A percentile compares a stretch with the other conserved stretches of the same genome.
Evolutionary conservation across 2,888 invertebrate species (phyloP).

Genomic region (Tachina grossa): DNA sequence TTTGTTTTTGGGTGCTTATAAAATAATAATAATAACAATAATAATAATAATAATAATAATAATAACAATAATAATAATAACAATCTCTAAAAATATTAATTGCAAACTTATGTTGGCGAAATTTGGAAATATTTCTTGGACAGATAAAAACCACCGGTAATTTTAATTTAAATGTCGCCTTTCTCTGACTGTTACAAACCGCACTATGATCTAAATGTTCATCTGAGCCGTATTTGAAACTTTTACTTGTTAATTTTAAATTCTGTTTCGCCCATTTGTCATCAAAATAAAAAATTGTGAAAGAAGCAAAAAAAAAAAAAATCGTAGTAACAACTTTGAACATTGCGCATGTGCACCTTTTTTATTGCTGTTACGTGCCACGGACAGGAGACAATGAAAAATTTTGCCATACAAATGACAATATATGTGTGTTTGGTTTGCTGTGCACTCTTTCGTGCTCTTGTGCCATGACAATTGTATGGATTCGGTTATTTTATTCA

Average conservation of each 20-base stretch:
- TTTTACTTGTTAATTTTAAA: constrained; percentile 49
- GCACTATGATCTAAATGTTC: constrained; percentile 1
- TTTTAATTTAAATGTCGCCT: not conserved
- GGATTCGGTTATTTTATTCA: constrained; percentile 62
- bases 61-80: too few species aligned
- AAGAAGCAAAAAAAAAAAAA: not conserved
- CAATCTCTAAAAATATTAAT: too few species aligned
- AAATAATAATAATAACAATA: too few species aligned
- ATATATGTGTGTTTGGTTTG: constrained; percentile 51
- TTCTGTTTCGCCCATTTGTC: constrained; percentile 71
- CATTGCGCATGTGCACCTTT: constrained; percentile 78
- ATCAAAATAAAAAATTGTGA: constrained; percentile 48
- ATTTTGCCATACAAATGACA: constrained; percentile 79
- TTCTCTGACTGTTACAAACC: not conserved
- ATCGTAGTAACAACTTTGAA: constrained; percentile 55
- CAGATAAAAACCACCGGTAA: too few species aligned
- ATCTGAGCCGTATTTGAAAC: not conserved
- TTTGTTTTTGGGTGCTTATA: too few species aligned
- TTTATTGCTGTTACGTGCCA: constrained; percentile 79
- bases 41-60: too few species aligned
- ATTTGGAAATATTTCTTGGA: too few species aligned
- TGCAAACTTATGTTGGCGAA: too few species aligned
- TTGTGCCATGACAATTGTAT: constrained; percentile 40
- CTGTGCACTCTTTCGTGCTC: constrained; percentile 42
- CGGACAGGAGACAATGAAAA: constrained; percentile 75